Percentiles rank a stretch among this genome's conserved stretches.
Evolutionary conservation across 1,140 invertebrate species (phyloP).

Genomic region (Arion vulgaris): DNA sequence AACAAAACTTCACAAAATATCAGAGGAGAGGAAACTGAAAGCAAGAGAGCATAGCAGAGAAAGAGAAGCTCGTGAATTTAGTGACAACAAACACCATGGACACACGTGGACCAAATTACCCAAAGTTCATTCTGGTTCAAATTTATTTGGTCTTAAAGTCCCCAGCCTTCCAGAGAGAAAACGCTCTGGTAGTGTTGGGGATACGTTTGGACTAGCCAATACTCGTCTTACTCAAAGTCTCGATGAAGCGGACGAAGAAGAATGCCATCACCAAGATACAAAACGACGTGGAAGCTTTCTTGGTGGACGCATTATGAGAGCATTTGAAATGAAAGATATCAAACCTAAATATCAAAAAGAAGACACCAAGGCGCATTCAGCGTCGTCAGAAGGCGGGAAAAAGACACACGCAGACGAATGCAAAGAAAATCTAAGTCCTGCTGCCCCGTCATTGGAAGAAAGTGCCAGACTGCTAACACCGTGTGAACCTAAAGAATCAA

Average conservation of each 20-base stretch:
- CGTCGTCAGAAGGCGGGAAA: conserved; percentile 33
- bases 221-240: conserved; percentile 35
- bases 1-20: conserved; percentile 64
- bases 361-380: conserved; percentile 39
- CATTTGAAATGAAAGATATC: conserved; percentile 46
- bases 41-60: conserved; percentile 59
- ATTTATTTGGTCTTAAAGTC: conserved; percentile 64
- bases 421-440: conserved; percentile 22
- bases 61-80: conserved; percentile 46
- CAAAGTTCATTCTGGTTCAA: conserved; percentile 66
- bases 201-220: conserved; percentile 41
- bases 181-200: conserved; percentile 66
- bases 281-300: conserved; percentile 53
- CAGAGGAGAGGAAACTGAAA: conserved; percentile 64
- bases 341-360: conserved; percentile 39
- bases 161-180: conserved; percentile 60
- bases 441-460: conserved; percentile 32
- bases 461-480: conserved; percentile 29
- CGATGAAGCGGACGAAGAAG: conserved; percentile 43
- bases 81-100: conserved; percentile 44
- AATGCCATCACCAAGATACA: conserved; percentile 19
- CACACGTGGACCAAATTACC: conserved; percentile 56
- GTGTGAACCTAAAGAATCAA: conserved; percentile 29
- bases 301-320: conserved; percentile 48
- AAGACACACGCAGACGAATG: conserved; percentile 38